Base-by-base conservation (phyloP, 2,797 vertebrate species). In the Ibycter americanus region DNA sequence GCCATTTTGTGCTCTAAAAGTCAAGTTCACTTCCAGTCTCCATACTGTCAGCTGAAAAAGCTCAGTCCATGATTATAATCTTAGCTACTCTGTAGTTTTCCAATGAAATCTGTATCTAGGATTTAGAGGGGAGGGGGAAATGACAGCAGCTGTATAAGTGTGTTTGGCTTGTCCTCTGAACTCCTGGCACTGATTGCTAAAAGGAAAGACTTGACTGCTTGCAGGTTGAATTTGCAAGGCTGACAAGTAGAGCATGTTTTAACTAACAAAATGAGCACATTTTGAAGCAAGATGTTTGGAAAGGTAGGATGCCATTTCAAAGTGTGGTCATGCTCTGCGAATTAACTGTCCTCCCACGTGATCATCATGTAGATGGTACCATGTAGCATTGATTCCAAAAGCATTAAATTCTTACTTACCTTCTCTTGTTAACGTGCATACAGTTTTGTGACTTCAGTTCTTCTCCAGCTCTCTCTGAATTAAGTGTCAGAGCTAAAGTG, bases 1-100 rank as follows among this genome's bases (percentile, higher is more conserved):
- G 66, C 47, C 3, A 9, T 34, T 80, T 54, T 84, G 58, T 62
- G 59, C 82, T 95, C 26, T 34, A 29, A 44, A 36, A 51, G 56
- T 86, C 42, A 58, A 6, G 59, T 77, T 94, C 32, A 9, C 17
- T 86, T 88, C 76, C 40, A 85, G 72, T 19, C 61, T 73, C 63
- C 22, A 16, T 61, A 23, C n/a, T 77, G 70, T 80, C 78, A 85
- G 74, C 94, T 91, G 93, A 66, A 55, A 65, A 58, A 91, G 66
- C 62, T 91, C 58, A 49, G 42, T 44, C 54, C 25, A 1, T 67
- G 63, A 66, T 92, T 59, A 76, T 54, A 27, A 58, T 81, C 54
- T 74, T 73, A n/a, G 58, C 74, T 77, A 40, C 63, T 67, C 89
- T 61, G 56, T 87, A 77, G 68, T 85, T 93, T 97, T 92, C 90